Evolutionary conservation across 2,888 invertebrate genomes (phyloP), one percentile per base, ranked within the genome.

Genomic region (Leptothorax acervorum): DNA sequence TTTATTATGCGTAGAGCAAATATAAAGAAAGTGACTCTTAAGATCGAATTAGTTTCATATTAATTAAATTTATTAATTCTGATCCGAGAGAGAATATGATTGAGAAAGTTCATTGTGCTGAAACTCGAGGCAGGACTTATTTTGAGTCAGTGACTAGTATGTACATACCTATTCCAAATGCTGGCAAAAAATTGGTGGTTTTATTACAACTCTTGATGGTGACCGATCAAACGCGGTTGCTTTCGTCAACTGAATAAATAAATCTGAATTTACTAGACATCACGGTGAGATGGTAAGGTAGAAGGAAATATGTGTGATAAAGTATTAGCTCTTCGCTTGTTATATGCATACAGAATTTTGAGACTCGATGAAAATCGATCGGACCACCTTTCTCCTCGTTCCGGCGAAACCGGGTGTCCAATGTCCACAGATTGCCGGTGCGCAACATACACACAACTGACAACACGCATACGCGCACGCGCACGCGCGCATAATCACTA

Each of bases 291-390:
- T n/a, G 45, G n/a, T 9, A 63, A 9, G 71, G 48, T 11, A 62
- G 42, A 53, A 23, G 45, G n/a, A 35, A 66, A 39, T 39, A 23
- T 74, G 74, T 84, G 71, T 65, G 79, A 81, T 79, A 83, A 88
- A 84, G 66, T 66, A 84, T 85, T 87, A 88, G 85, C 85, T 90
- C 81, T 70, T 81, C 82, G 68, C 55, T 81, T 84, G 87, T 48
- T 84, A 88, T 84, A 82, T 87, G 87, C 82, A 85, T 90, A 88
- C 83, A 87, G 87, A 88, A 87, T 87, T 89, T 90, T 88, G 88
- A 89, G 88, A 90, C 90, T 85, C 87, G 89, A 85, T 88, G 90
- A 90, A 89, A 90, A 90, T 90, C 90, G 90, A 90, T 90, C 88
- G 87, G 68, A 23, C 66, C 71, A 71, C 63, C 81, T 81, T 82